Percentiles rank a stretch among this genome's conserved stretches.
Evolutionary conservation across 2,888 invertebrate species (phyloP).

Genomic region (Drosophila nr. fundita): DNA sequence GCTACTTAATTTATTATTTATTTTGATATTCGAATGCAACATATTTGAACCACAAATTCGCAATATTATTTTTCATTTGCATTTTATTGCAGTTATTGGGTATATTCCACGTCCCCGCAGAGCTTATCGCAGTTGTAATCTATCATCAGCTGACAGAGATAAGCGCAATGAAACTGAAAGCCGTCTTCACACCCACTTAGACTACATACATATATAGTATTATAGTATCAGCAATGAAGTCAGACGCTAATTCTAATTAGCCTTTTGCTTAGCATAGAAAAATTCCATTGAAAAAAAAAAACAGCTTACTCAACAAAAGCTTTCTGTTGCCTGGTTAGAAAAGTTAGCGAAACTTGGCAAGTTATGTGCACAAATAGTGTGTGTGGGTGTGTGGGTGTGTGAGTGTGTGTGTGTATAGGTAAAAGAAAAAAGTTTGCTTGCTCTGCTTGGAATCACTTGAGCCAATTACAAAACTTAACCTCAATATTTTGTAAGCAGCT

Average conservation of each 20-base stretch:
- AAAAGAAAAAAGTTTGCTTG: constrained; percentile 46
- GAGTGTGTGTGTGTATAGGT: background rate
- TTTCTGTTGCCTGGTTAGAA: constrained; percentile 13
- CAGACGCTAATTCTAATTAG: background rate
- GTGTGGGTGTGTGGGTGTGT: background rate
- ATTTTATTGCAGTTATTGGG: background rate
- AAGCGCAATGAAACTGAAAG: background rate
- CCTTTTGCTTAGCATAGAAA: background rate
- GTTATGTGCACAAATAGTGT: constrained; percentile 1
- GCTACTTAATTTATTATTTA: background rate
- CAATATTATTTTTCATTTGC: background rate
- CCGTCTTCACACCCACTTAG: background rate
- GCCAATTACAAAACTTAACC: constrained; percentile 78
- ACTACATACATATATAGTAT: background rate
- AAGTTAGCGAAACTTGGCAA: constrained; percentile 40
- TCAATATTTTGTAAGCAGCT: constrained; percentile 49
- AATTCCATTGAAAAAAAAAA: background rate
- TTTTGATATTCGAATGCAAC: background rate
- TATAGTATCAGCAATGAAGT: background rate
- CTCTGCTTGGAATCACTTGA: constrained; percentile 64
- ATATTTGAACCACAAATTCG: background rate
- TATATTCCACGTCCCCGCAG: background rate
- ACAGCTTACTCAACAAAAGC: constrained; percentile 2
- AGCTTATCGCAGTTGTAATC: background rate
- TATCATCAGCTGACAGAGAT: background rate